phyloP scores from a whole-genome alignment of 1,140 invertebrate species.

The Drosophila sproati region DNA sequence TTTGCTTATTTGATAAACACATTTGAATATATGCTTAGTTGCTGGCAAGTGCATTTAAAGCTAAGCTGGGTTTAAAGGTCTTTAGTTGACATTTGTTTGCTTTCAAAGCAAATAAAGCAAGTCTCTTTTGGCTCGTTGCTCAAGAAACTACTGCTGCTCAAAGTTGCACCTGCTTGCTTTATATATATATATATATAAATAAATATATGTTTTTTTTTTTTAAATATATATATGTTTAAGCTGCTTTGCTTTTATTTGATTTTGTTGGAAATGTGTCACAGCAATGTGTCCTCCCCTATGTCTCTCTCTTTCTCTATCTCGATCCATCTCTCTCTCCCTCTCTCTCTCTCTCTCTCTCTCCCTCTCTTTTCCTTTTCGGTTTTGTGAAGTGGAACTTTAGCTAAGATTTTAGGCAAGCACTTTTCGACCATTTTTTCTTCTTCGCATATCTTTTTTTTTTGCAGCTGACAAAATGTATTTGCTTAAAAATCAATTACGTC shows the following conservation, averaged over 20 bases:
- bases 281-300: not conserved
- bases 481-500: slow-evolving; percentile 83
- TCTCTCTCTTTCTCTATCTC: not conserved
- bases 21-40: slow-evolving; percentile 8
- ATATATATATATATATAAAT: slow-evolving; percentile 14
- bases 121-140: slow-evolving; percentile 54
- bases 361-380: not conserved
- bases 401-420: slow-evolving; percentile 72
- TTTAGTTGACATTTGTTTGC: slow-evolving; percentile 39
- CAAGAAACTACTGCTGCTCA: slow-evolving; percentile 64
- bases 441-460: slow-evolving; percentile 7
- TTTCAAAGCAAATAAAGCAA: slow-evolving; percentile 63
- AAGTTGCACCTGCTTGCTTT: slow-evolving; percentile 56
- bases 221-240: slow-evolving; percentile 11
- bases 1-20: not conserved
- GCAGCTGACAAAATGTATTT: slow-evolving; percentile 66
- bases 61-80: slow-evolving; percentile 31
- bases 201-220: slow-evolving; percentile 22
- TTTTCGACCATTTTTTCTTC: slow-evolving; percentile 41
- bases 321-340: not conserved
- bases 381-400: slow-evolving; percentile 17
- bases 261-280: slow-evolving; percentile 30
- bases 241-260: slow-evolving; percentile 63
- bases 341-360: slow-evolving; percentile 4
- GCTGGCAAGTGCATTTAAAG: slow-evolving; percentile 20